Conservation (phyloP, 2,113 vertebrate species). For the Apistogramma diplotaenia region DNA sequence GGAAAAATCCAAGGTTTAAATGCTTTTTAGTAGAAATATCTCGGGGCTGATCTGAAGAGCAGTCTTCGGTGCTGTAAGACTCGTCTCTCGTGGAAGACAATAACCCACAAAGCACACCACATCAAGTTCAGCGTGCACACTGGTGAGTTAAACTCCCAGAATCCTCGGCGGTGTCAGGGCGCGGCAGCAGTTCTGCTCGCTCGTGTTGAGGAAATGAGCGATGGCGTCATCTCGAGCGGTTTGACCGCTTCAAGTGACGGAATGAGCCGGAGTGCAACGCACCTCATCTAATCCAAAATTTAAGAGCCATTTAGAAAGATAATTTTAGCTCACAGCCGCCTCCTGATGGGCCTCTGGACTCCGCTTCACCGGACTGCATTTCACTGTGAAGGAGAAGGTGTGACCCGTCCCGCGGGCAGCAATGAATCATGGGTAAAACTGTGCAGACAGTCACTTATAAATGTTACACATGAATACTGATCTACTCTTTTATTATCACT, state of each 20-base stretch:
- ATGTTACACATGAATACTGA: background rate
- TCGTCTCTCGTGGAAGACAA: background rate
- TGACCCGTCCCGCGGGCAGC: background rate
- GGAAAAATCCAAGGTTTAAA: background rate
- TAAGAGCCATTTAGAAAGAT: slow-evolving; percentile 17
- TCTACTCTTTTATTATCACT: background rate
- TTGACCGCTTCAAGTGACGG: background rate
- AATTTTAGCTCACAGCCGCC: background rate
- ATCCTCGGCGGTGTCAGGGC: background rate
- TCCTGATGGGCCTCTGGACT: slow-evolving; percentile 4
- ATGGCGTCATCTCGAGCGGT: background rate
- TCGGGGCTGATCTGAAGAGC: background rate
- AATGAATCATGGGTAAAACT: slow-evolving; percentile 22
- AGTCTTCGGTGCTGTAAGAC: background rate
- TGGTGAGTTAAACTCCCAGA: background rate
- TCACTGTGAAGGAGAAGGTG: slow-evolving; percentile 3
- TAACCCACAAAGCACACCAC: background rate
- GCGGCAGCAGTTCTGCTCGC: background rate
- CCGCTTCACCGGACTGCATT: background rate
- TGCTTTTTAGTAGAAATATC: background rate
- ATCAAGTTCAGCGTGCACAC: background rate
- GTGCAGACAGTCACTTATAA: background rate
- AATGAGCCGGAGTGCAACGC: background rate
- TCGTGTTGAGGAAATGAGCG: background rate
- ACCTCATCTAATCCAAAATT: background rate